Percentiles rank a stretch among this genome's conserved stretches.
These are phyloP conservation scores for Actenoides hombroni DNA, from an alignment of 2,113 vertebrate species.

Conservation along the genomic window DNA sequence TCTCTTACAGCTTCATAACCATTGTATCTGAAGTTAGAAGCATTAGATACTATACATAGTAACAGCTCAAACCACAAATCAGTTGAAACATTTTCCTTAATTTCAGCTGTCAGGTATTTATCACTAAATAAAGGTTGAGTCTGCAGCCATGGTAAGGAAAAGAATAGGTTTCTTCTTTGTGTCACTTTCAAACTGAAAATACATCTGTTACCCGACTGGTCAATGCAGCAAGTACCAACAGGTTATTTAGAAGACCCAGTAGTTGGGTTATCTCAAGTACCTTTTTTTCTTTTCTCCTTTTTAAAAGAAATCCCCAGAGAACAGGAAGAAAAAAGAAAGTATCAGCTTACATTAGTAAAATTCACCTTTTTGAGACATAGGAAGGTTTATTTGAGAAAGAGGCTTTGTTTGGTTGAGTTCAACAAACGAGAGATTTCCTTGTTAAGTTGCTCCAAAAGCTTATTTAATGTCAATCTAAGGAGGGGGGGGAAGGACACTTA, in stretches of 20 bases:
- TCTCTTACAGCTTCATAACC: neutral
- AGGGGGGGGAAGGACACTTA: neutral
- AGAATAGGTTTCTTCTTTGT: neutral
- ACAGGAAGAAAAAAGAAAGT: neutral
- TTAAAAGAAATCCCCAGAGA: neutral
- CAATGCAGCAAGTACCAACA: neutral
- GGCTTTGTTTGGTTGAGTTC: neutral
- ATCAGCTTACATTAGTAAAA: neutral
- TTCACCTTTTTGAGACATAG: neutral
- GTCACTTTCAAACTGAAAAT: neutral
- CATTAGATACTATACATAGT: neutral
- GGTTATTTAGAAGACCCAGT: neutral
- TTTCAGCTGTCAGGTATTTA: neutral
- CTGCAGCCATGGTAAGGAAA: neutral
- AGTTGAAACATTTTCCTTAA: neutral
- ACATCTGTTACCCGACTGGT: neutral
- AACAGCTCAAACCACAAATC: neutral
- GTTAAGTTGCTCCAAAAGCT: neutral
- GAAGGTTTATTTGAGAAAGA: neutral
- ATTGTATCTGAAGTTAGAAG: rapidly evolving
- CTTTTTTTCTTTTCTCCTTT: neutral
- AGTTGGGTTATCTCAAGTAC: neutral
- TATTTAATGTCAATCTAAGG: neutral
- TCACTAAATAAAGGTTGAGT: neutral
- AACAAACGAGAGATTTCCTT: neutral